Base-by-base conservation (phyloP, 2,113 vertebrate genomes). In the human region DNA sequence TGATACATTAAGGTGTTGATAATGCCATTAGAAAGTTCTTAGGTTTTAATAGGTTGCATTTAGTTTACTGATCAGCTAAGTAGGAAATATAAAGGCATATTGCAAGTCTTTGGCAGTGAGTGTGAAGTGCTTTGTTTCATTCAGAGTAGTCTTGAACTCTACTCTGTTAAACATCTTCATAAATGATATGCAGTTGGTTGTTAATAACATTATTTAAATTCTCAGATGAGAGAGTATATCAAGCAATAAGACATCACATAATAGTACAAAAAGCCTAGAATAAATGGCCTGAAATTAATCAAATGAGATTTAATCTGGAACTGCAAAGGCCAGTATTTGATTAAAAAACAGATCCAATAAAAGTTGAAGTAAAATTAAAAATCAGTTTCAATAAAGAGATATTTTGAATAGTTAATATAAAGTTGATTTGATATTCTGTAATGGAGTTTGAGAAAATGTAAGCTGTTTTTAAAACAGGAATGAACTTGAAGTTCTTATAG, bases 271-370 rank as follows among this genome's bases (percentile, higher is more conserved):
- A 97, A 96, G 45, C 6, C 76, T 92, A 80, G 89, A 48, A 96
- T 93, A 96, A 96, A 59, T 32, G n/a, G 30, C 27, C 52, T 84
- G 57, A 96, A 97, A 97, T 97, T 98, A 98, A 98, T 97, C 96
- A 98, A 97, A 92, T 87, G 95, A 98, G 89, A 96, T 97, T 97
- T 94, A 96, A 92, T 98, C 97, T 97, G 93, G 35, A 98, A 96
- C 50, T 81, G 50, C 57, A 96, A 96, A 96, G 86, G 35, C 70
- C 16, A 85, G 52, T 90, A 95, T 97, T 97, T 98, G 86, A 98
- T 97, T 98, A 97, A 96, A 98, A 98, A 97, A 94, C 64, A 96
- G 94, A 97, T 97, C 27, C 61, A 98, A 97, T 96, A 96, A 97
- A 98, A 91, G 55, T 89, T 97, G 82, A 97, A 75, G 79, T 91